Percentiles rank a stretch among this genome's conserved stretches.
These are phyloP conservation scores for Goniozus legneri DNA, from an alignment of 1,140 invertebrate genomes.

Conservation along the genomic window DNA sequence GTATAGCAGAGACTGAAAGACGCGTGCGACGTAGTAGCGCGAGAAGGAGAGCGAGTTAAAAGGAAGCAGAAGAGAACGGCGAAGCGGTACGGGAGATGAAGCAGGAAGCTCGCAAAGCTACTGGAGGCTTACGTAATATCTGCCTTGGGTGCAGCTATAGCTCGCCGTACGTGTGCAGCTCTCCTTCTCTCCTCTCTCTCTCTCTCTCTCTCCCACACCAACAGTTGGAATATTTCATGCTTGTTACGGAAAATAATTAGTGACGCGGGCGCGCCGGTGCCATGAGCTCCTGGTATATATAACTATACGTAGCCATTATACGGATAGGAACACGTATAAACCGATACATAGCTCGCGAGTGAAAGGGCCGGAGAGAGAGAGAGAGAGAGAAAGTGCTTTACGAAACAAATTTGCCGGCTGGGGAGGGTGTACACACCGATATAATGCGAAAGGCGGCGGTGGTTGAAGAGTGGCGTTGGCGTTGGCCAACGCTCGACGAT, in stretches of 20 bases:
- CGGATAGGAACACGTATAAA: too few relatives aligned
- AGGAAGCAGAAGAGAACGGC: not conserved
- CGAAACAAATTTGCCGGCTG: slow-evolving; percentile 21
- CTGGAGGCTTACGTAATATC: slow-evolving; percentile 10
- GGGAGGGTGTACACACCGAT: slow-evolving; percentile 14
- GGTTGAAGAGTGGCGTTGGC: too few relatives aligned
- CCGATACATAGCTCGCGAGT: slow-evolving; percentile 5
- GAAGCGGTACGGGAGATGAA: not conserved
- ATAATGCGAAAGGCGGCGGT: too few relatives aligned
- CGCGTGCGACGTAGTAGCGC: not conserved
- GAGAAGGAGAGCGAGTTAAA: not conserved
- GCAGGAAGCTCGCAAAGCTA: not conserved
- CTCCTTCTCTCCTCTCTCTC: too few relatives aligned
- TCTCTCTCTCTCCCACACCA: too few relatives aligned
- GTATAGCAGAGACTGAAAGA: not conserved
- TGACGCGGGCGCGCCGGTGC: too few relatives aligned
- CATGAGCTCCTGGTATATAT: too few relatives aligned
- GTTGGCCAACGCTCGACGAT: too few relatives aligned
- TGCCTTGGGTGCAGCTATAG: too few relatives aligned
- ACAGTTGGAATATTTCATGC: slow-evolving; percentile 20
- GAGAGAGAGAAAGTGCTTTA: too few relatives aligned
- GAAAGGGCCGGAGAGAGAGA: slow-evolving; percentile 2
- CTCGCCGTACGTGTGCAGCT: too few relatives aligned
- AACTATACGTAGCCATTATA: too few relatives aligned
- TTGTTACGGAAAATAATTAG: slow-evolving; percentile 34